phyloP scores from a whole-genome alignment of 2,888 invertebrate species.

The Pheosia gnoma region DNA sequence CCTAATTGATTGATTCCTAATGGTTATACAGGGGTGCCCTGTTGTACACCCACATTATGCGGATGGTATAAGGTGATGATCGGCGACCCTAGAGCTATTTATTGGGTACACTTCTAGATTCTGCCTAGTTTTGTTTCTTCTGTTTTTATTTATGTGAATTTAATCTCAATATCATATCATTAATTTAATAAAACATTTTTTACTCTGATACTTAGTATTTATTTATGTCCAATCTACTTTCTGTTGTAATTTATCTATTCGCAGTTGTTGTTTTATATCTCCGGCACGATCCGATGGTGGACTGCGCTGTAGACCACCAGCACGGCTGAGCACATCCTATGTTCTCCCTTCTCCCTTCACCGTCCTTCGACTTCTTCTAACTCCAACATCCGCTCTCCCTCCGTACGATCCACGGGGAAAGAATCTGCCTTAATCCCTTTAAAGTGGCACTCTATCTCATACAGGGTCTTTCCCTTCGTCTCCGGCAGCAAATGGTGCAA shows the following conservation, averaged over 20 bases:
- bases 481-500: conserved; percentile 86
- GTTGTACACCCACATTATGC: too few species aligned
- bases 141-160: conserved; percentile 4
- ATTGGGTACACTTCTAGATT: background rate
- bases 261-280: conserved; percentile 14
- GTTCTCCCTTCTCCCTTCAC: conserved; percentile 45
- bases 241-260: background rate
- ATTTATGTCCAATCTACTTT: conserved; percentile 27
- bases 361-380: conserved; percentile 68
- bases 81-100: background rate
- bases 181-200: background rate
- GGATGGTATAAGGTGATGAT: too few species aligned
- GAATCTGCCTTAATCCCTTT: conserved; percentile 52
- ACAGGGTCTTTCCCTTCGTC: conserved; percentile 86
- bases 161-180: conserved; percentile 2
- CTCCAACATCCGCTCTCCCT: conserved; percentile 71
- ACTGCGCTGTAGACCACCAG: background rate
- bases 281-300: background rate
- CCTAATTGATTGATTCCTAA: too few species aligned
- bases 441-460: conserved; percentile 86
- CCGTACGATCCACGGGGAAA: conserved; percentile 35
- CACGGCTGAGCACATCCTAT: conserved; percentile 61
- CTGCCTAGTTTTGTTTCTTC: background rate
- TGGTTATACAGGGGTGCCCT: too few species aligned
- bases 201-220: background rate